A percentile compares a stretch with the other conserved stretches of the same genome.
phyloP scores from a whole-genome alignment of 2,888 invertebrate genomes.

The Falcaria lacertinaria region DNA sequence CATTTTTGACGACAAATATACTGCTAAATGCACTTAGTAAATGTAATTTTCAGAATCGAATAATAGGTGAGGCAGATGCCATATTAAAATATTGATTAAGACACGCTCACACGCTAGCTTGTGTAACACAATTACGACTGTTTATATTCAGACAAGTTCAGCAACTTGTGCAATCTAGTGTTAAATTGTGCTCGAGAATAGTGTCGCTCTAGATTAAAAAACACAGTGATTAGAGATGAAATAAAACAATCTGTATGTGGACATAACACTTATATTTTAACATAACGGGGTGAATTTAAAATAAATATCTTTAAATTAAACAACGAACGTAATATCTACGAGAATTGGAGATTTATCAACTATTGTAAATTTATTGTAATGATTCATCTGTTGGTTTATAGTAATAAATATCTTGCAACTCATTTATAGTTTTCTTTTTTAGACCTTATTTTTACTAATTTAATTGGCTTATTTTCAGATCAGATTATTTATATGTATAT shows the following conservation, averaged over 20 bases:
- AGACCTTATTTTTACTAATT: too few species aligned
- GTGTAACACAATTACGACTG: neutral
- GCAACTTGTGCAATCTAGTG: neutral
- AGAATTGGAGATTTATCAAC: constrained; percentile 39
- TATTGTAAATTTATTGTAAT: too few species aligned
- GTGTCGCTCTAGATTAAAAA: neutral
- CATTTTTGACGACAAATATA: too few species aligned
- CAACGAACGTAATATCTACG: constrained; percentile 70
- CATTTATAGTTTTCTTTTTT: too few species aligned
- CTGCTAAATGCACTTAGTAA: too few species aligned
- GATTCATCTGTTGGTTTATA: too few species aligned
- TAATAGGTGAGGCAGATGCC: too few species aligned
- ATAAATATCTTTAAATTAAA: constrained; percentile 79
- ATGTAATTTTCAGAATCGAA: too few species aligned
- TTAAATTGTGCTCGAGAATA: neutral
- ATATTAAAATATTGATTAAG: too few species aligned
- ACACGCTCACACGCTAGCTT: neutral
- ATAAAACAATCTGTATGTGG: constrained; percentile 47
- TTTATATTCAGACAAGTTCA: neutral
- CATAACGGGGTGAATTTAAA: constrained; percentile 74
- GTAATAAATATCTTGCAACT: too few species aligned
- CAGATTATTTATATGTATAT: neutral
- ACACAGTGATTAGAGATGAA: constrained; percentile 6
- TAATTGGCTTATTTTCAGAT: neutral
- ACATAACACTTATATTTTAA: constrained; percentile 77